Evolutionary conservation across 2,797 vertebrate species (phyloP).

Genomic region (Potorous gilbertii): DNA sequence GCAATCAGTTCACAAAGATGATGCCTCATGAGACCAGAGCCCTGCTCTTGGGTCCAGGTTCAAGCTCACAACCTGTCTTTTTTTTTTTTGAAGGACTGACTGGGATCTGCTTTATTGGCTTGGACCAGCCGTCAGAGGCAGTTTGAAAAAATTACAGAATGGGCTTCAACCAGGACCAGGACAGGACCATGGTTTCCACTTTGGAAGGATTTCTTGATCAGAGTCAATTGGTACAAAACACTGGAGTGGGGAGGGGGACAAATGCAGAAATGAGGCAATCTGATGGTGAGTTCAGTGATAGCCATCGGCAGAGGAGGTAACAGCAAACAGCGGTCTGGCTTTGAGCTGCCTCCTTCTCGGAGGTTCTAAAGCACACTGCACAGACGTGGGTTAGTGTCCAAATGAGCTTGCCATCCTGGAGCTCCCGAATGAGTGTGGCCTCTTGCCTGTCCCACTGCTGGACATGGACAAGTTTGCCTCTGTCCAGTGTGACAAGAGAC

Average conservation of each 20-base stretch:
- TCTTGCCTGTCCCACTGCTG: slow-evolving; percentile 46
- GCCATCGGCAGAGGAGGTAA: not conserved
- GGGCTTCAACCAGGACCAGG: slow-evolving; percentile 33
- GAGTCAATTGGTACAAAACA: slow-evolving; percentile 74
- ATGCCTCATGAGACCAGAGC: too few relatives aligned
- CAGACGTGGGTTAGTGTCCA: slow-evolving; percentile 92
- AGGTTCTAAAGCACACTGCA: slow-evolving; percentile 87
- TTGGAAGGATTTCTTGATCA: slow-evolving; percentile 51
- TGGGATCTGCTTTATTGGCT: slow-evolving; percentile 74
- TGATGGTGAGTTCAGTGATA: too few relatives aligned
- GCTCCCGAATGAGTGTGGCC: too few relatives aligned
- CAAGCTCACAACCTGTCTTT: too few relatives aligned
- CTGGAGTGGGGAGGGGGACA: fast-evolving
- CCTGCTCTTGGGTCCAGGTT: too few relatives aligned
- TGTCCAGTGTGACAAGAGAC: too few relatives aligned
- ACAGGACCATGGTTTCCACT: slow-evolving; percentile 32
- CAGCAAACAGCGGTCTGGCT: not conserved
- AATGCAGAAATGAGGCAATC: slow-evolving; percentile 24
- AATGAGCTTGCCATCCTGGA: slow-evolving; percentile 83
- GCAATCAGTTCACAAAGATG: too few relatives aligned
- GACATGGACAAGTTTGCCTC: too few relatives aligned
- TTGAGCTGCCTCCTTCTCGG: slow-evolving; percentile 88
- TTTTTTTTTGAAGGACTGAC: not conserved
- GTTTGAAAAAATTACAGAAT: slow-evolving; percentile 65
- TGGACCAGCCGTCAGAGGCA: slow-evolving; percentile 65